These are phyloP conservation scores for Nycticryphes semicollaris DNA, from an alignment of 2,113 vertebrate species.

Conservation along the genomic window DNA sequence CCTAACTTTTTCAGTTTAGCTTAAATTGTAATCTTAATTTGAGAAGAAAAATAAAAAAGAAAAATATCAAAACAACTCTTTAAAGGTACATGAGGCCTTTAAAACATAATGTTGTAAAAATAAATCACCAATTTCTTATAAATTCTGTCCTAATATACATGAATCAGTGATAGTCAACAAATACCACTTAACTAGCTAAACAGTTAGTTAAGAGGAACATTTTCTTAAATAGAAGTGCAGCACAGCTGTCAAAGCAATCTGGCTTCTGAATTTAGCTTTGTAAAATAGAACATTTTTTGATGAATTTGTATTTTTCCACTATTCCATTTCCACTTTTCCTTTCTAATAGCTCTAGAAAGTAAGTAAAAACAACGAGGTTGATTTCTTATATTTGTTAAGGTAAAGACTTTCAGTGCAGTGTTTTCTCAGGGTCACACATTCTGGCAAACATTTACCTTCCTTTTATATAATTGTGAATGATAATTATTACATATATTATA, in stretches of 20 bases:
- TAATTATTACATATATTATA: neutral
- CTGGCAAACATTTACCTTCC: neutral
- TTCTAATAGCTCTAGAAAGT: neutral
- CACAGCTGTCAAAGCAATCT: neutral
- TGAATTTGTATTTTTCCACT: neutral
- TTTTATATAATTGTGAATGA: neutral
- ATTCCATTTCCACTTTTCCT: neutral
- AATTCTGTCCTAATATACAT: neutral
- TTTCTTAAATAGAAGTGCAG: neutral
- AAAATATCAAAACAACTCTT: neutral
- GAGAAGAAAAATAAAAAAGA: too few relatives aligned
- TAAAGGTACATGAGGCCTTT: neutral
- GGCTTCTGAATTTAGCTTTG: neutral
- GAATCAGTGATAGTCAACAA: neutral
- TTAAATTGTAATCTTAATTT: neutral
- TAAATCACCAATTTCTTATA: neutral
- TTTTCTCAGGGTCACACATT: neutral
- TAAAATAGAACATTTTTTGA: neutral
- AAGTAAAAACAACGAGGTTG: neutral
- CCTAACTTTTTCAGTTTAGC: neutral
- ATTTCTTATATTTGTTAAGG: neutral
- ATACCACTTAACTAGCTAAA: neutral
- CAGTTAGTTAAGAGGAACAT: neutral
- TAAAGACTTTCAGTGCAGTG: neutral
- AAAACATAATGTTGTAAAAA: neutral